These are phyloP conservation scores for Drosophila colorata DNA, from an alignment of 2,888 invertebrate species.

Conservation along the genomic window DNA sequence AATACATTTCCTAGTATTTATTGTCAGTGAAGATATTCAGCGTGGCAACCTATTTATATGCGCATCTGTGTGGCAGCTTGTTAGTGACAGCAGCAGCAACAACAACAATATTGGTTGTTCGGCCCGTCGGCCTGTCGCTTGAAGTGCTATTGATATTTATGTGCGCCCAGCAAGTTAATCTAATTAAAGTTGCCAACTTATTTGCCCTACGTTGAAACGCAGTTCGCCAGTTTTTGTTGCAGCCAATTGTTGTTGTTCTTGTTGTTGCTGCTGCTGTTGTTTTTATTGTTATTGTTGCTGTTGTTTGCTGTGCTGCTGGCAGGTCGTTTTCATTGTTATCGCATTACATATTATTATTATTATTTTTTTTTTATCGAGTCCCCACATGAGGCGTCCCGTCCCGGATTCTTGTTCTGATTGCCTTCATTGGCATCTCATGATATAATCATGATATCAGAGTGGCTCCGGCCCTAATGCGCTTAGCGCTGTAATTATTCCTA, in stretches of 20 bases:
- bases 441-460: slow-evolving; percentile 1
- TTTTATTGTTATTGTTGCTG: slow-evolving; percentile 10
- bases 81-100: slow-evolving; percentile 17
- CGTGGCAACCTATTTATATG: slow-evolving; percentile 22
- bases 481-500: slow-evolving; percentile 35
- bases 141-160: slow-evolving; percentile 45
- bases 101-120: background rate
- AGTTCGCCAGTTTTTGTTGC: slow-evolving; percentile 5
- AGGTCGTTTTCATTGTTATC: slow-evolving; percentile 48
- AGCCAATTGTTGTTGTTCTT: background rate
- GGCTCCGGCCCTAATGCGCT: slow-evolving; percentile 37
- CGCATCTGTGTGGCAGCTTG: slow-evolving; percentile 12
- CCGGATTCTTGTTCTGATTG: slow-evolving; percentile 29
- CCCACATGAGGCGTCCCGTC: slow-evolving; percentile 1
- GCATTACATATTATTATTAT: slow-evolving; percentile 39
- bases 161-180: slow-evolving; percentile 55
- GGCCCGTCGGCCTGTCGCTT: slow-evolving; percentile 4
- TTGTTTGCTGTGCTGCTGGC: slow-evolving; percentile 13
- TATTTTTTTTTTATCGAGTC: slow-evolving; percentile 7
- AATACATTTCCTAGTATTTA: background rate
- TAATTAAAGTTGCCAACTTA: slow-evolving; percentile 64
- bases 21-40: slow-evolving; percentile 5
- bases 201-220: slow-evolving; percentile 22
- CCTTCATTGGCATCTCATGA: slow-evolving; percentile 15
- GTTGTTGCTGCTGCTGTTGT: background rate